phyloP scores from a whole-genome alignment of 2,888 invertebrate species.

The Axea sp. region DNA sequence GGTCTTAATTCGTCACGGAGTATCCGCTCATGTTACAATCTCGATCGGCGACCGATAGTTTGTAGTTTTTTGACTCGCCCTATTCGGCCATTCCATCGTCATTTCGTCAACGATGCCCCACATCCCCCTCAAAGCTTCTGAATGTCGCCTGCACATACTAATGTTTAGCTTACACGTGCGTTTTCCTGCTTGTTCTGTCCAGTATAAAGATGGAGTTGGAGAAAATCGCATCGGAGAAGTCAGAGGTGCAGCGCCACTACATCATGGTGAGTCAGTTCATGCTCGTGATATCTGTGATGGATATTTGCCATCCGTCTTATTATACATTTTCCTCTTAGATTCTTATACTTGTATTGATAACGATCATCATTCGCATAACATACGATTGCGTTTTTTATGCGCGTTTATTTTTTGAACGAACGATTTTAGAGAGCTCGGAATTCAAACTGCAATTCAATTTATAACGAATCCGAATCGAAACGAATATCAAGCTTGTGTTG shows the following conservation, averaged over 20 bases:
- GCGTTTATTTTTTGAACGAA: too few species aligned
- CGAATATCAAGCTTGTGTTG: too few species aligned
- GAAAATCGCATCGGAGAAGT: conserved; percentile 91
- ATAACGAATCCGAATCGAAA: too few species aligned
- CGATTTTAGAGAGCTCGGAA: too few species aligned
- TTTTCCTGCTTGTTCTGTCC: conserved; percentile 75
- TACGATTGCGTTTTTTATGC: too few species aligned
- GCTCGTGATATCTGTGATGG: conserved; percentile 7
- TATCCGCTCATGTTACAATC: conserved; percentile 22
- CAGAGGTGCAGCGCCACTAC: conserved; percentile 93
- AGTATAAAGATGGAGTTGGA: conserved; percentile 92
- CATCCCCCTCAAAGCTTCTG: conserved; percentile 64
- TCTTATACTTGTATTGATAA: too few species aligned
- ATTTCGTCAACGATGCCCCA: conserved; percentile 23
- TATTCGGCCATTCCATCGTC: conserved; percentile 15
- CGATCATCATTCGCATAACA: too few species aligned
- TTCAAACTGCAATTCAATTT: too few species aligned
- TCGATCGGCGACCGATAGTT: conserved; percentile 50
- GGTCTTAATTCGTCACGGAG: conserved; percentile 33
- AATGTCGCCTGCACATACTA: conserved; percentile 75
- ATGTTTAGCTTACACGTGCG: conserved; percentile 75
- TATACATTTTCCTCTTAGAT: too few species aligned
- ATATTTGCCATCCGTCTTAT: conserved; percentile 1
- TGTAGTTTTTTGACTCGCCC: conserved; percentile 30
- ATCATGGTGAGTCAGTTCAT: conserved; percentile 85